Conservation (phyloP, 30 jellyfish, hydroid and myxozoan species). For the Mastigias papua region DNA sequence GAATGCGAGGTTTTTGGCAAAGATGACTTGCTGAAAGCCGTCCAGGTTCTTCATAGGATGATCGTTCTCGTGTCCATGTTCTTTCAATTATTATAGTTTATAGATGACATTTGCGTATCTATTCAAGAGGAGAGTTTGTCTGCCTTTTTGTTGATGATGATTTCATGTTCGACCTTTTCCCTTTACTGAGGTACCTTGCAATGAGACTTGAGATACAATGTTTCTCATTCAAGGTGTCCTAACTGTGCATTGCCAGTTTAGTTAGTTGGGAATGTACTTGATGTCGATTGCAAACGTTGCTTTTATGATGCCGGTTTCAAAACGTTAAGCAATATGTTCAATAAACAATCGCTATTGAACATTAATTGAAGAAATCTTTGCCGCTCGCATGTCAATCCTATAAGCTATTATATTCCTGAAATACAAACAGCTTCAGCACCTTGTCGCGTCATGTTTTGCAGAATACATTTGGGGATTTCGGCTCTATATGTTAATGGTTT, state of each 20-base stretch:
- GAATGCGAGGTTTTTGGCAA: too few species aligned
- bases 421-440: constrained; percentile 27
- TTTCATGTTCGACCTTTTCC: too few species aligned
- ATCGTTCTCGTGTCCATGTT: too few species aligned
- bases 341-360: constrained; percentile 39
- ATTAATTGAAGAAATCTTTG: background rate
- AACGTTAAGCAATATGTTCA: constrained; percentile 14
- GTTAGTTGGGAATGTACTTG: background rate
- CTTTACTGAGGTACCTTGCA: too few species aligned
- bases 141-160: too few species aligned
- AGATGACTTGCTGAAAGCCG: too few species aligned
- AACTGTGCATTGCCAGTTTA: background rate
- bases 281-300: constrained; percentile 15
- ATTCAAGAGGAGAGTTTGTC: too few species aligned
- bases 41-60: too few species aligned
- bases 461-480: constrained; percentile 9
- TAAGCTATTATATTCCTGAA: constrained; percentile 5
- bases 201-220: too few species aligned
- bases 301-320: constrained; percentile 44
- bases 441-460: constrained; percentile 47
- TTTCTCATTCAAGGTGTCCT: background rate
- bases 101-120: too few species aligned
- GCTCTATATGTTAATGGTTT: background rate
- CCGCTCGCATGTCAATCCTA: constrained; percentile 30
- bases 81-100: too few species aligned